A percentile compares a stretch with the other conserved stretches of the same genome.
Conservation (phyloP, 2,113 vertebrate species). For the Origma solitaria region DNA sequence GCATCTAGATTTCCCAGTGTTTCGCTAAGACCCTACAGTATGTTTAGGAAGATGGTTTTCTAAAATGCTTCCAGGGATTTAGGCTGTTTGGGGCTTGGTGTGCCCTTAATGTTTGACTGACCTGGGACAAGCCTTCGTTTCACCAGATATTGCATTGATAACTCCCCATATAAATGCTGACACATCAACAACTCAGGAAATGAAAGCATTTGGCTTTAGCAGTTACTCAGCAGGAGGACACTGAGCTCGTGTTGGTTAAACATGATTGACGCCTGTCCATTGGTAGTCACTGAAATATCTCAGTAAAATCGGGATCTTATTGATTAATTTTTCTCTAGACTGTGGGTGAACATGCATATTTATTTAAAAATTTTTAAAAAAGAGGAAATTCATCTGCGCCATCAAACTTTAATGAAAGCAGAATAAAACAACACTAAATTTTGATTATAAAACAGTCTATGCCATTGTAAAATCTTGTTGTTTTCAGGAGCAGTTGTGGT, state of each 20-base stretch:
- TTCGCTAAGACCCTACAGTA: not conserved
- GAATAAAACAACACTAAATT: not conserved
- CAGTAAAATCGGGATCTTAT: not conserved
- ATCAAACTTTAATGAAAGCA: not conserved
- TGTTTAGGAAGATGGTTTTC: not conserved
- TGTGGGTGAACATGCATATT: not conserved
- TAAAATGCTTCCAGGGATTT: not conserved
- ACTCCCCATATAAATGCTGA: not conserved
- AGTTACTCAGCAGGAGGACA: not conserved
- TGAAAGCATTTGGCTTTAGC: not conserved
- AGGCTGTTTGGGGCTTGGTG: not conserved
- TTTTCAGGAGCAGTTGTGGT: not conserved
- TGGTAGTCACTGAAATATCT: not conserved
- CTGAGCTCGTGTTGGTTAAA: not conserved
- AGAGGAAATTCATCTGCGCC: not conserved
- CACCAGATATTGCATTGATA: not conserved
- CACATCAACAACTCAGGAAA: not conserved
- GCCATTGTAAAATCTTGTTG: not conserved
- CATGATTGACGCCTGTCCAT: not conserved
- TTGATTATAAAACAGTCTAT: not conserved
- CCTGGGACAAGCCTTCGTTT: not conserved
- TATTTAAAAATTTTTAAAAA: not conserved
- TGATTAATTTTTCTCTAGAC: not conserved
- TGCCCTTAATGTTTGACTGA: not conserved
- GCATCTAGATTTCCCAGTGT: not conserved